Evolutionary conservation across 1,140 invertebrate genomes (phyloP).

Genomic region (Drosophila truncata): DNA sequence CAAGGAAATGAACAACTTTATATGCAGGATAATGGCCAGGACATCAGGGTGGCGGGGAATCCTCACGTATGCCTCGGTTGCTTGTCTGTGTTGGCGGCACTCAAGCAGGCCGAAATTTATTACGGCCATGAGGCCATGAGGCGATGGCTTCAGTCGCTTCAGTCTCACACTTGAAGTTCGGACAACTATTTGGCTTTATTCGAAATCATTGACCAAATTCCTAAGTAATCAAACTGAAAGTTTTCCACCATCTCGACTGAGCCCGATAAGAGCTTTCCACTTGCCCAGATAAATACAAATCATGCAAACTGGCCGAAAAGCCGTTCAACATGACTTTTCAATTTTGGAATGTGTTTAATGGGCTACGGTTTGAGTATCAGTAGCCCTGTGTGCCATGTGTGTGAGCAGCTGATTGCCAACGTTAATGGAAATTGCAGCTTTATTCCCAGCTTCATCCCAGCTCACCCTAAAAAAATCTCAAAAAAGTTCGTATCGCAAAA

Average conservation of each 20-base stretch:
- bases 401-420: constrained; percentile 41
- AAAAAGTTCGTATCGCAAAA: constrained; percentile 36
- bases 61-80: constrained; percentile 11
- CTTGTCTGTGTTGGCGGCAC: constrained; percentile 27
- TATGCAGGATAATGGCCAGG: constrained; percentile 80
- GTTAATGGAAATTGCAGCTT: constrained; percentile 32
- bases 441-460: background rate
- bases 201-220: constrained; percentile 57
- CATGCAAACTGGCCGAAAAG: constrained; percentile 68
- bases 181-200: constrained; percentile 55
- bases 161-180: constrained; percentile 41
- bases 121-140: constrained; percentile 9
- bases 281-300: constrained; percentile 76
- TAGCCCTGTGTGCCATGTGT: constrained; percentile 20
- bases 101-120: constrained; percentile 57
- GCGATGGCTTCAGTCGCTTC: constrained; percentile 16
- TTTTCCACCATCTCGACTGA: constrained; percentile 31
- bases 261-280: constrained; percentile 70
- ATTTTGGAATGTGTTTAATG: constrained; percentile 77
- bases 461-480: constrained; percentile 8
- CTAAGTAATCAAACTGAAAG: constrained; percentile 71
- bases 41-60: constrained; percentile 67
- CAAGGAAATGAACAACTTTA: constrained; percentile 81
- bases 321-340: constrained; percentile 73
- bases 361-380: constrained; percentile 47